Base-by-base conservation (phyloP, 2,888 invertebrate species). In the Xylota sylvarum region DNA sequence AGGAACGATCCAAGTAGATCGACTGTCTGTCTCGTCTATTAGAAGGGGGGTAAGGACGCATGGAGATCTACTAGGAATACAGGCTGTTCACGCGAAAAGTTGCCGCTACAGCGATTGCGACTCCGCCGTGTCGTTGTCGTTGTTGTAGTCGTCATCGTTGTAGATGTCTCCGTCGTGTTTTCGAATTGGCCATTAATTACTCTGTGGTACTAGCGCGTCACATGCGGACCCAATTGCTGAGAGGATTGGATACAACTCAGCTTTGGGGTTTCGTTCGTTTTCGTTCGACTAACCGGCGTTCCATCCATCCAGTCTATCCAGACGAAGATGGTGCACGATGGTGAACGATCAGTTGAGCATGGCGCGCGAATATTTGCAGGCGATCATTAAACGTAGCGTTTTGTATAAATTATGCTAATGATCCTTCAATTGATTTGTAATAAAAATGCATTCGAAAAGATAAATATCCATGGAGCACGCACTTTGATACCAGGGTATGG, bases 391-490 rank as follows among this genome's bases (percentile, higher is more conserved):
- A 90, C 90, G 90, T 23, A 91, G 89, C 92, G 91, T 92, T 92
- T 92, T 92, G 92, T 92, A 92, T 92, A 92, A 92, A 92, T 92
- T 92, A 92, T 92, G 92, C 92, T 92, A 92, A 92, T 92, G 92
- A 92, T 90, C 91, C 91, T 92, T 91, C 92, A 92, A 92, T 92
- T 92, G 92, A 92, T 92, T 92, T 92, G 92, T 92, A 92, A 92
- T 92, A 92, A 92, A 92, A 92, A 91, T 92, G 90, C 90, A 90
- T 90, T 89, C 90, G 89, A 88, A 89, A 92, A 92, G 92, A 92
- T 92, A 92, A 92, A 92, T 92, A 92, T 90, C 91, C 91, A 79
- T 88, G 85, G 89, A 90, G 89, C 92, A 92, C 92, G 92, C 92
- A 92, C 92, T 90, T 89, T 88, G 78, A 79, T 79, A 87, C 74